Percentiles rank a stretch among this genome's conserved stretches.
phyloP scores from a whole-genome alignment of 2,113 vertebrate genomes.

The Osmerus eperlanus region DNA sequence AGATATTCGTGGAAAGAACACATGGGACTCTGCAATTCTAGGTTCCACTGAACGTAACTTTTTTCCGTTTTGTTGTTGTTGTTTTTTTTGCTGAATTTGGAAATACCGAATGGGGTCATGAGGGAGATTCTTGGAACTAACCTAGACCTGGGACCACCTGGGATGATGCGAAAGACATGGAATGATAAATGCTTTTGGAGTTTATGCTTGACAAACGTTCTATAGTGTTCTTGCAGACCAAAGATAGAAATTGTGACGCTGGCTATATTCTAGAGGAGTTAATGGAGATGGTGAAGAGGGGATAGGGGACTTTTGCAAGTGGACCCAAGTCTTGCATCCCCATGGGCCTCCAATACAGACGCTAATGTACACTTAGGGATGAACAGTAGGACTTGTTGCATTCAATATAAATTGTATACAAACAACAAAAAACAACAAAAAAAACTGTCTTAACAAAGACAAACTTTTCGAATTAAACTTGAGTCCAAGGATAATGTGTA shows the following conservation, averaged over 20 bases:
- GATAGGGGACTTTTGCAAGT: slow-evolving; percentile 49
- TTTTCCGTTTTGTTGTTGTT: neutral
- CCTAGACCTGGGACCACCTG: neutral
- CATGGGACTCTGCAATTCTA: slow-evolving; percentile 56
- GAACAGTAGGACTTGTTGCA: slow-evolving; percentile 34
- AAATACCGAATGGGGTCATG: neutral
- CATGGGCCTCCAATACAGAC: slow-evolving; percentile 43
- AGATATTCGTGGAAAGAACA: slow-evolving; percentile 32
- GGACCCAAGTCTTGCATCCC: neutral
- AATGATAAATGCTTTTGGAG: slow-evolving; percentile 57
- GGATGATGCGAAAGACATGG: neutral
- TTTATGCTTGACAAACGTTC: slow-evolving; percentile 80
- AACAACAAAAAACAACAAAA: slow-evolving; percentile 14
- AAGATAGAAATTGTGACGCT: slow-evolving; percentile 79
- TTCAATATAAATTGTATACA: slow-evolving; percentile 23
- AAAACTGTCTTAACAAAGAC: too few species aligned
- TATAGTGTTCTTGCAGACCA: slow-evolving; percentile 85
- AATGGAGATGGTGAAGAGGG: slow-evolving; percentile 44
- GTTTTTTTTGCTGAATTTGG: slow-evolving; percentile 1
- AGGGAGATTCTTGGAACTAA: slow-evolving; percentile 53
- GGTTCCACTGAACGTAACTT: neutral
- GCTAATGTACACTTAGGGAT: slow-evolving; percentile 36
- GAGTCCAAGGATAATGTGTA: slow-evolving; percentile 26
- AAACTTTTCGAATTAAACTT: neutral
- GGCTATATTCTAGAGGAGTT: slow-evolving; percentile 52